Evolutionary conservation across 2,113 vertebrate species (phyloP), one percentile per base, ranked within the genome.

Genomic region (Macquaria australasica): DNA sequence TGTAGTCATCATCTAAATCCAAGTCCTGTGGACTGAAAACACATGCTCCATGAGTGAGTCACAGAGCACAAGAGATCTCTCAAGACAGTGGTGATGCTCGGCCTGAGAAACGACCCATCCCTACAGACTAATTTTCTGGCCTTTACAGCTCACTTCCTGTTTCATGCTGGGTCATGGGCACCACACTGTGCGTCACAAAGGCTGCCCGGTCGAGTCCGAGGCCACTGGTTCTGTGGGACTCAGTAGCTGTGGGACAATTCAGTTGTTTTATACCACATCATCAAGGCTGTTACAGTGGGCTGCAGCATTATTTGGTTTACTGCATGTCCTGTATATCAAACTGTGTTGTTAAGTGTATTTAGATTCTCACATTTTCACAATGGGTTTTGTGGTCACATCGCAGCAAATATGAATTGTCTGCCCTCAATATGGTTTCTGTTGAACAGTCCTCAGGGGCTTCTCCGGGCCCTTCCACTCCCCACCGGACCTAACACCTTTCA

Each of bases 401-500:
- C 55, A 78, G 81, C 84, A 86, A 87, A 91, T 90, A 85, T 72
- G 71, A 77, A 76, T 80, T 7, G 28, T 84, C 80, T 82, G n/a
- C 79, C 70, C 41, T 34, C 3, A 28, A 73, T 74, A 83, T 81
- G 56, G 80, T 82, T 91, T 91, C 51, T 84, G 53, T 72, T 74
- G 23, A 79, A 66, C 16, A 51, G 74, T 71, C 79, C 55, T 71
- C 21, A 6, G 80, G 73, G 85, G 66, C 28, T 84, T 82, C 74
- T 84, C 5, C 9, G 1, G 56, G 78, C 66, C 31, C 80, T 79
- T 68, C 77, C 68, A 43, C 80, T 71, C 75, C 43, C 72, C 83
- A 86, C 85, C 67, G 88, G 92, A 97, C 81, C 84, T 91, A 88
- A 93, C 93, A 95, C 92, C 92, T 92, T 92, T 87, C 85, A 86